These are phyloP conservation scores for Pyrocoelia pectoralis DNA, from an alignment of 2,888 invertebrate species.

Conservation along the genomic window DNA sequence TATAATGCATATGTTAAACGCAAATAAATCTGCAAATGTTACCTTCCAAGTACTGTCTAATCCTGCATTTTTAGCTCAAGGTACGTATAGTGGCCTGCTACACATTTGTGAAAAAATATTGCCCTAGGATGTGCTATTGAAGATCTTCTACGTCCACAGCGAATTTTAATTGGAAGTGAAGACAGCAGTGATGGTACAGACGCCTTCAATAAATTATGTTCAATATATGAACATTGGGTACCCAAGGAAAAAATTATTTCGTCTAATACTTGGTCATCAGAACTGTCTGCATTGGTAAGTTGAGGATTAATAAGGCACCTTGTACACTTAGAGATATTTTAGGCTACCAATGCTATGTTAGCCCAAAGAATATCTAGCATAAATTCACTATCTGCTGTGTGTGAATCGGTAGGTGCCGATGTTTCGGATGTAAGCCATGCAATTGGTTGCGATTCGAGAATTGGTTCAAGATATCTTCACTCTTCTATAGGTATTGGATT, in stretches of 20 bases:
- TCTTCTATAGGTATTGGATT: slow-evolving; percentile 82
- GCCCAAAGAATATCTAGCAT: slow-evolving; percentile 99
- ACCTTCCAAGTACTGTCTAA: slow-evolving; percentile 93
- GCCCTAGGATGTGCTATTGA: slow-evolving; percentile 84
- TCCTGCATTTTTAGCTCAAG: slow-evolving; percentile 98
- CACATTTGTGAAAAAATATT: neutral
- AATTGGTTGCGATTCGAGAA: slow-evolving; percentile 92
- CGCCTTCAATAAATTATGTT: slow-evolving; percentile 86
- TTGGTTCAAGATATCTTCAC: slow-evolving; percentile 96
- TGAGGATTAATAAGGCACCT: neutral
- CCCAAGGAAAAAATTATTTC: slow-evolving; percentile 91
- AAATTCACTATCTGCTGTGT: slow-evolving; percentile 96
- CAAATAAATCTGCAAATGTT: slow-evolving; percentile 86
- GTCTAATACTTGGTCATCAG: slow-evolving; percentile 99
- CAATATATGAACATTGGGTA: slow-evolving; percentile 97
- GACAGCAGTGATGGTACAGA: slow-evolving; percentile 83
- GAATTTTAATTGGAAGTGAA: slow-evolving; percentile 97
- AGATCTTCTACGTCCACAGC: slow-evolving; percentile 90
- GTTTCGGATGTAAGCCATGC: slow-evolving; percentile 97
- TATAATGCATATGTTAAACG: slow-evolving; percentile 92
- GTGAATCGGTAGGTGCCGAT: slow-evolving; percentile 98
- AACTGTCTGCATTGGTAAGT: slow-evolving; percentile 90
- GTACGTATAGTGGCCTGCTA: slow-evolving; percentile 35
- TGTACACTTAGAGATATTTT: slow-evolving; percentile 43
- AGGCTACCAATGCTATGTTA: slow-evolving; percentile 98